Evolutionary conservation across 2,797 vertebrate genomes (phyloP).

Genomic region (Buceros bicornis): DNA sequence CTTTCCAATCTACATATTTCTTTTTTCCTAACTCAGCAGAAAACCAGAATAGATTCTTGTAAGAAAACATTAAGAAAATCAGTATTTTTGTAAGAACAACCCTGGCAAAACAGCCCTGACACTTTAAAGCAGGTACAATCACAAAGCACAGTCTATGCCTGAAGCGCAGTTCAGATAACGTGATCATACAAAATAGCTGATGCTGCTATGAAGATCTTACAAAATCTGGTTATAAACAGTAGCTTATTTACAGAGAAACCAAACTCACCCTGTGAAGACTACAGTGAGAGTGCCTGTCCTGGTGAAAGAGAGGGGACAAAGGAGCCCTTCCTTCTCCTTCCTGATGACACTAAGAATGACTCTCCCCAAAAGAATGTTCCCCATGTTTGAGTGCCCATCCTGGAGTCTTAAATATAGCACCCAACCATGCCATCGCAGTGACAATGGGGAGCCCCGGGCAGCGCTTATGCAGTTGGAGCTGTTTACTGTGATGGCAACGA

Average conservation of each 20-base stretch:
- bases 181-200: neutral
- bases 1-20: neutral
- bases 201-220: neutral
- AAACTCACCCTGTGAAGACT: constrained; percentile 42
- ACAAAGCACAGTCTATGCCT: neutral
- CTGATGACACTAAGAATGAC: constrained; percentile 59
- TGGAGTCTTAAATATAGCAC: constrained; percentile 81
- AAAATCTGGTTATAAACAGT: neutral
- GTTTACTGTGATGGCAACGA: neutral
- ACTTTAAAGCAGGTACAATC: neutral
- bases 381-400: constrained; percentile 72
- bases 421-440: constrained; percentile 55
- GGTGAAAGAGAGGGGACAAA: constrained; percentile 43
- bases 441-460: constrained; percentile 75
- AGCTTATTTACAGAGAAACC: neutral
- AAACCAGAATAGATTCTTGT: neutral
- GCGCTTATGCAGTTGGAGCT: neutral
- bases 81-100: neutral
- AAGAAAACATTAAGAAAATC: neutral
- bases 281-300: constrained; percentile 10
- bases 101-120: neutral
- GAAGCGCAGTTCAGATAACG: neutral
- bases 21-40: neutral
- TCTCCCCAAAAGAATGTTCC: constrained; percentile 74
- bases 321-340: neutral